phyloP scores from a whole-genome alignment of 1,140 invertebrate genomes.

The Pinna nobilis region DNA sequence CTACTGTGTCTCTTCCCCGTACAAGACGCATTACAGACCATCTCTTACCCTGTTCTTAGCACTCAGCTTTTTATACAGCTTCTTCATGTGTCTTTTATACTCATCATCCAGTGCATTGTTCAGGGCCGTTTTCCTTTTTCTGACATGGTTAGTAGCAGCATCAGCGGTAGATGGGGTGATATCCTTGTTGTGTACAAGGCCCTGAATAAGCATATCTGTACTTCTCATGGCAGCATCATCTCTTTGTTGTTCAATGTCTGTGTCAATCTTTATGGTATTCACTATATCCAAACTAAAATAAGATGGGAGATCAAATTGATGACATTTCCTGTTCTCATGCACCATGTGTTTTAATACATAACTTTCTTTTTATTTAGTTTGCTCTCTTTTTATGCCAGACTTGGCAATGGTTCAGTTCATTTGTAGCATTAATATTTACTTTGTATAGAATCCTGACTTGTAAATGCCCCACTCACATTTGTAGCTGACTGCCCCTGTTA shows the following conservation, averaged over 20 bases:
- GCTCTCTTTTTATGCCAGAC: too few relatives aligned
- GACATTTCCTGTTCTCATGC: background rate
- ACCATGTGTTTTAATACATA: background rate
- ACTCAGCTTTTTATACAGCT: constrained; percentile 63
- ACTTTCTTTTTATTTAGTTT: too few relatives aligned
- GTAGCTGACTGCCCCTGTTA: too few relatives aligned
- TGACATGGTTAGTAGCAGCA: constrained; percentile 44
- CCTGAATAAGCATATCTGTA: constrained; percentile 48
- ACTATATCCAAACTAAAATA: constrained; percentile 63
- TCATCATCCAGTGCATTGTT: constrained; percentile 63
- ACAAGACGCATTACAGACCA: too few relatives aligned
- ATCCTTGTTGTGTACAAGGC: constrained; percentile 63
- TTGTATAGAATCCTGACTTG: too few relatives aligned
- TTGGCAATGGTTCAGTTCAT: too few relatives aligned
- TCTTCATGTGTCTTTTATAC: constrained; percentile 65
- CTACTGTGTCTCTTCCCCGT: too few relatives aligned
- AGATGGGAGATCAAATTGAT: background rate
- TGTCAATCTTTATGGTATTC: constrained; percentile 63
- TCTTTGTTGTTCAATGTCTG: constrained; percentile 63
- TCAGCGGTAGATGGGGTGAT: constrained; percentile 56
- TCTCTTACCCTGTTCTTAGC: constrained; percentile 68
- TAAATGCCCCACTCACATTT: too few relatives aligned
- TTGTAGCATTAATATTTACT: too few relatives aligned
- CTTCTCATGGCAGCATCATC: constrained; percentile 52
- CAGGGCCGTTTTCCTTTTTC: constrained; percentile 49